phyloP scores from a whole-genome alignment of 2,888 invertebrate species.

The Mellilla xanthometata region DNA sequence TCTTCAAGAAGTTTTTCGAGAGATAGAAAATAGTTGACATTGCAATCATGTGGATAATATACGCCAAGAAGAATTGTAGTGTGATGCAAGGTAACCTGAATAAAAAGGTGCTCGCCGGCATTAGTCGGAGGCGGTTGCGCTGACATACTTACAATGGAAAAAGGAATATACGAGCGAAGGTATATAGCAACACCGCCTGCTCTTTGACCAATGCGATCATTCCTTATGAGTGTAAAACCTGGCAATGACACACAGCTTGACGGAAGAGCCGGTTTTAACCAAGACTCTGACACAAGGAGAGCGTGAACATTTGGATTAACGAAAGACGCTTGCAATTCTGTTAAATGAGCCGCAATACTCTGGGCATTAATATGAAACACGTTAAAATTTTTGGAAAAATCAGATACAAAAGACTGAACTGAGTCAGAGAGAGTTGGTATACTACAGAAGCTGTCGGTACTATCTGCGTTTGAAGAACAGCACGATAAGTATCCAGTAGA shows the following conservation, averaged over 20 bases:
- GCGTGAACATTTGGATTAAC: background rate
- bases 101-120: slow-evolving; percentile 3
- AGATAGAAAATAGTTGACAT: background rate
- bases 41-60: background rate
- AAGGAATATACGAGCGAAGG: slow-evolving; percentile 2
- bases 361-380: background rate
- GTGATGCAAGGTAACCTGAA: background rate
- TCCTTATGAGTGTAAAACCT: slow-evolving; percentile 1
- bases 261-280: too few relatives aligned
- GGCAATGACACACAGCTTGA: background rate
- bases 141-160: background rate
- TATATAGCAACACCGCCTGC: slow-evolving; percentile 5
- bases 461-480: too few relatives aligned
- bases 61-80: background rate
- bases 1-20: background rate
- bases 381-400: background rate
- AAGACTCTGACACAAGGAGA: background rate
- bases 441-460: background rate
- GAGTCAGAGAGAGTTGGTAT: background rate
- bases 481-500: too few relatives aligned
- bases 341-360: background rate
- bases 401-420: background rate
- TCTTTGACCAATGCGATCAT: background rate
- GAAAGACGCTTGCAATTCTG: background rate
- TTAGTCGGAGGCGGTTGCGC: slow-evolving; percentile 2